These are phyloP conservation scores for Drosophila longiperda DNA, from an alignment of 2,888 invertebrate species.

Conservation along the genomic window DNA sequence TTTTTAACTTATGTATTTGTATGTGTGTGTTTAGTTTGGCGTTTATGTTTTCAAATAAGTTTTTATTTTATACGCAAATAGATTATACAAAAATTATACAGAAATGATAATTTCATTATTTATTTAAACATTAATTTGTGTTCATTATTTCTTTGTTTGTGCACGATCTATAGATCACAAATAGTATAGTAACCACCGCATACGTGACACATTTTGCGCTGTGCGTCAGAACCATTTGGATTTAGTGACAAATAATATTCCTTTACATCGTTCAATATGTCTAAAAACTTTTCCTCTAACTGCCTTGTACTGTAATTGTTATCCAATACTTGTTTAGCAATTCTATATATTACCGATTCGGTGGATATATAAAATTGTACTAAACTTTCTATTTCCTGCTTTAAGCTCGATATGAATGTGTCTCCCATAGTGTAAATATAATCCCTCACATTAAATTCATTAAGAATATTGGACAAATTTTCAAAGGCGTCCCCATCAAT, in stretches of 20 bases:
- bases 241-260: conserved; percentile 59
- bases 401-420: conserved; percentile 46
- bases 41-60: conserved; percentile 55
- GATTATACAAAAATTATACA: conserved; percentile 48
- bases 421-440: conserved; percentile 56
- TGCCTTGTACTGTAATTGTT: neutral
- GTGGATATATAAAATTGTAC: conserved; percentile 59
- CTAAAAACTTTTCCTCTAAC: conserved; percentile 8
- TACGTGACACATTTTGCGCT: conserved; percentile 35
- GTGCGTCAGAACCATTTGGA: conserved; percentile 40
- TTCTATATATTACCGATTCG: conserved; percentile 68
- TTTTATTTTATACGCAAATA: conserved; percentile 60
- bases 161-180: conserved; percentile 42
- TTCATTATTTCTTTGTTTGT: conserved; percentile 16
- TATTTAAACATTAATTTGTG: conserved; percentile 47
- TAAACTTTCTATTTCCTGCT: conserved; percentile 3
- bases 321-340: conserved; percentile 43
- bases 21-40: conserved; percentile 37
- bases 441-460: conserved; percentile 35
- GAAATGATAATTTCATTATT: conserved; percentile 52
- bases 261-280: conserved; percentile 49
- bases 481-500: conserved; percentile 58
- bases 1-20: conserved; percentile 29
- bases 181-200: conserved; percentile 63
- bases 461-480: conserved; percentile 45